phyloP scores from a whole-genome alignment of 2,888 invertebrate genomes.

The Linnaemya vulpina region DNA sequence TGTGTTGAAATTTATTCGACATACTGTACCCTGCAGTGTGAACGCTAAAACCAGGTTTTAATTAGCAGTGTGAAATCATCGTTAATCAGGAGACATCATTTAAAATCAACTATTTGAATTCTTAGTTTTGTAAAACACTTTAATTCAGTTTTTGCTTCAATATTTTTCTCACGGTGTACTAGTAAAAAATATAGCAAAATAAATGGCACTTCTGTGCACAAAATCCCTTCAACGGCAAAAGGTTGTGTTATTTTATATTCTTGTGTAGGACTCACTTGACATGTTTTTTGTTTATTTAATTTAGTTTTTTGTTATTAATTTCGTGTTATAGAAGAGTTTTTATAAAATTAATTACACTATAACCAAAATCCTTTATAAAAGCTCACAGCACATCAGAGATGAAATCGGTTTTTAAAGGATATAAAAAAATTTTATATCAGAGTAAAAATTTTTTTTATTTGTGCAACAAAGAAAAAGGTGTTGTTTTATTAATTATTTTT shows the following conservation, averaged over 20 bases:
- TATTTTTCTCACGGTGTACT: too few relatives aligned
- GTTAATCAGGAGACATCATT: too few relatives aligned
- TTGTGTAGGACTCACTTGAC: slow-evolving; percentile 1
- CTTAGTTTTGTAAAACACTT: not conserved
- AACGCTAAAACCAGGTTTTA: too few relatives aligned
- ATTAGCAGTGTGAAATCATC: too few relatives aligned
- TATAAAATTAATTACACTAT: slow-evolving; percentile 65
- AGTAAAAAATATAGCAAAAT: not conserved
- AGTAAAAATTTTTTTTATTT: slow-evolving; percentile 48
- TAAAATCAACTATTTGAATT: too few relatives aligned
- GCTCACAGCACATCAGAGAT: not conserved
- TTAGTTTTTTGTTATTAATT: slow-evolving; percentile 8
- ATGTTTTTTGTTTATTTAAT: not conserved
- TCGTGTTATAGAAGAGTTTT: slow-evolving; percentile 23
- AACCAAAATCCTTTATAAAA: slow-evolving; percentile 41
- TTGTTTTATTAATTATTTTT: slow-evolving; percentile 25
- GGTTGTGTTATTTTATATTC: slow-evolving; percentile 41
- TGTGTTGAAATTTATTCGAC: too few relatives aligned
- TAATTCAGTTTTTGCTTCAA: not conserved
- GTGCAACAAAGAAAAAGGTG: slow-evolving; percentile 40
- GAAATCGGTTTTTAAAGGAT: slow-evolving; percentile 12
- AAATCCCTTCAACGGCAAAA: slow-evolving; percentile 27
- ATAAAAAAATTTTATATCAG: slow-evolving; percentile 23
- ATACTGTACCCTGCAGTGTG: too few relatives aligned
- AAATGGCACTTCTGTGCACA: not conserved